Base-by-base conservation (phyloP, 2,113 vertebrate genomes). In the Sinocyclocheilus maitianheensis region DNA sequence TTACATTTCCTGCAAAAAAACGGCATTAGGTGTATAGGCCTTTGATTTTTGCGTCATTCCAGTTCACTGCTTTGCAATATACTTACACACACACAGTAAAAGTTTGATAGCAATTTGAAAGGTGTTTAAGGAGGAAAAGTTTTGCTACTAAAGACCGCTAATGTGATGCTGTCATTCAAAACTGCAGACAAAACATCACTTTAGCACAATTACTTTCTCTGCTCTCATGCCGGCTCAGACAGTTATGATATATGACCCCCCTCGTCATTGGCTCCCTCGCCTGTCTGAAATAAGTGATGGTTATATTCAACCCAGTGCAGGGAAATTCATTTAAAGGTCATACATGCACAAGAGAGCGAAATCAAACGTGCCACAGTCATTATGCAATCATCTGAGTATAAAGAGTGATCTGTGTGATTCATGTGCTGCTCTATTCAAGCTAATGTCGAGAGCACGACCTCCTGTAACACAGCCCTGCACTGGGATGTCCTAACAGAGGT, bases 261-360 rank as follows among this genome's bases (percentile, higher is more conserved):
- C 46, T 82, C 18, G 46, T 71, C 81, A 82, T 16, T 18, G 26
- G 81, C 81, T 82, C 65, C 63, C 81, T 77, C n/a, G 26, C 43
- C 16, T 76, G 30, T 69, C 26, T 58, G 55, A 34, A 60, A 76
- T 69, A 77, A 67, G 83, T 77, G 72, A 72, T 85, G 60, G 80
- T 83, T 82, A 77, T 26, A 34, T 65, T 34, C 22, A 24, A 63
- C 10, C 43, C 30, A 18, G n/a, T 53, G 12, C 24, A 77, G 48
- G 6, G 34, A 87, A 79, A 87, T 65, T 82, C 30, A 77, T 63
- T n/a, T 86, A 74, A 43, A 84, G 78, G 77, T 84, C 79, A 78
- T 58, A 81, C 62, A 37, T 55, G 30, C 48, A 62, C 34, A 77
- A 40, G 84, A 24, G 20, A 53, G 72, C 30, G 18, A 83, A 81